Base-by-base conservation (phyloP, 1,140 invertebrate species). In the Ostrea edulis region DNA sequence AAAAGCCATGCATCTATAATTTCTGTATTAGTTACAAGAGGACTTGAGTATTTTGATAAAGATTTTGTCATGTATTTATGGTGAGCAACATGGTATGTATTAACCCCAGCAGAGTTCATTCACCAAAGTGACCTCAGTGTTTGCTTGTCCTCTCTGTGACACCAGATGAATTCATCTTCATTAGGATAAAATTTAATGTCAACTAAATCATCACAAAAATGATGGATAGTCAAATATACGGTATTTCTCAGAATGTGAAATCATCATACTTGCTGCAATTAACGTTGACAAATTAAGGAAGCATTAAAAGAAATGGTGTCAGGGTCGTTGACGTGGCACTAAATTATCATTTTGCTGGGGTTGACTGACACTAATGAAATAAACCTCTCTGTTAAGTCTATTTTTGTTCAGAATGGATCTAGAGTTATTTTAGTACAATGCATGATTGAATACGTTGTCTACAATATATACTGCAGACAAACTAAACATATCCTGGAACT, bases 281-380 rank as follows among this genome's bases (percentile, higher is more conserved):
- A 29, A 35, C 12, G 25, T 35, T 77, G 68, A 77, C 68, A 77
- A 29, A 77, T 77, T 77, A 25, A 77, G 68, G 68, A 77, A 77
- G 17, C 68, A 14, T 14, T 77, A 17, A 12, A 25, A 77, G 14
- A 77, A 77, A 77, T 77, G 5, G 35, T 77, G 29, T 77, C 11
- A 29, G 68, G 68, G 29, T 77, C 68, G 14, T 77, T 14, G 29
- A 25, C 29, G 35, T 77, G 68, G 68, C 14, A 25, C 25, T 77
- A 77, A 77, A 77, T 77, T 9, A 68, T 25, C 22, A 12, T 35
- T 25, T 77, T 22, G 22, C 25, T 35, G 22, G 25, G 12, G 29
- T 25, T 11, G 68, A 77, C 12, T 4, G 17, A 4, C n/a, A 0
- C 0, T 62, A n/a, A 14, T 62, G n/a, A 62, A 62, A 62, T 62